Conservation (phyloP, 2,113 vertebrate genomes). For the Ailuropoda melanoleuca region DNA sequence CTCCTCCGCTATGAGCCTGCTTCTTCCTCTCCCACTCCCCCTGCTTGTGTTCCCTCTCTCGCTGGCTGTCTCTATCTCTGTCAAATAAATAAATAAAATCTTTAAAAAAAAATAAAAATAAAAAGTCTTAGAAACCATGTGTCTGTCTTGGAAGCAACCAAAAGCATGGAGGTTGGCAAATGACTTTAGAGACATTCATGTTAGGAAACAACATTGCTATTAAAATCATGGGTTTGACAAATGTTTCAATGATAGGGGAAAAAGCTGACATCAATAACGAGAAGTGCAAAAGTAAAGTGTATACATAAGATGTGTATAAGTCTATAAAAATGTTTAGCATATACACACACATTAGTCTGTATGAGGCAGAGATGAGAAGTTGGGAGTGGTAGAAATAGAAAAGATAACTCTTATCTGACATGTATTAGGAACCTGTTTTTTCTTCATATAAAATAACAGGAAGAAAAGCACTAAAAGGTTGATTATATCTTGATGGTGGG, state of each 20-base stretch:
- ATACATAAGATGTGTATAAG: background rate
- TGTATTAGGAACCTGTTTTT: background rate
- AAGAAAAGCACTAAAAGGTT: background rate
- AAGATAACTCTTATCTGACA: background rate
- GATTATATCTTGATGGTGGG: background rate
- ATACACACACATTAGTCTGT: background rate
- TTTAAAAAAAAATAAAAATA: too few relatives aligned
- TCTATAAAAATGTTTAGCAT: background rate
- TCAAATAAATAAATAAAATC: too few relatives aligned
- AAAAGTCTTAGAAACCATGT: background rate
- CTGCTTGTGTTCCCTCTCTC: too few relatives aligned
- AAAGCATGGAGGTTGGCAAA: background rate
- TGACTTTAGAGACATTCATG: background rate
- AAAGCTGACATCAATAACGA: background rate
- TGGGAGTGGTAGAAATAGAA: background rate
- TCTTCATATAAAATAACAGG: background rate
- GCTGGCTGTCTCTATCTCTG: too few relatives aligned
- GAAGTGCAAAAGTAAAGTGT: background rate
- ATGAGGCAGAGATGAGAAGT: background rate
- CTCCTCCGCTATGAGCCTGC: too few relatives aligned
- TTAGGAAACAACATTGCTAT: background rate
- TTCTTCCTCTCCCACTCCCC: too few relatives aligned
- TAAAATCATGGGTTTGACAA: conserved; percentile 22
- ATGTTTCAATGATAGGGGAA: background rate
- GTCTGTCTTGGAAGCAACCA: background rate